These are phyloP conservation scores for Lepilemur septentrionalis DNA, from an alignment of 2,797 vertebrate genomes.

Conservation along the genomic window DNA sequence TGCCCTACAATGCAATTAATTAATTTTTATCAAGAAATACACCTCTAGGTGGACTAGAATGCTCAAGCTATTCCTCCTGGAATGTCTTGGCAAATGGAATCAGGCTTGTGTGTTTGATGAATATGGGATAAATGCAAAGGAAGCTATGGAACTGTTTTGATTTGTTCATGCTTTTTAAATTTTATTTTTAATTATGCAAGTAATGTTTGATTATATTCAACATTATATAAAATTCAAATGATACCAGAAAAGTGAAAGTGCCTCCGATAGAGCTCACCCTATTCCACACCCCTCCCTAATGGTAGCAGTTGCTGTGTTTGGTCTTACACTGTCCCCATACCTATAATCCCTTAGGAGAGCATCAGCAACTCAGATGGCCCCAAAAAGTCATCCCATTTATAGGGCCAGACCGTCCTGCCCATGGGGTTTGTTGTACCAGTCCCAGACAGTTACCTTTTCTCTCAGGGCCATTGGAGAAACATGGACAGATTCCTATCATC, in stretches of 20 bases:
- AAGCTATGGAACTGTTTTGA: not conserved
- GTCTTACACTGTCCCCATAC: not conserved
- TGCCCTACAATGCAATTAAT: not conserved
- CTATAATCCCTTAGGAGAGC: not conserved
- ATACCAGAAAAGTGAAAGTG: not conserved
- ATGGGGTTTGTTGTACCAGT: not conserved
- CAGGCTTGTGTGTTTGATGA: not conserved
- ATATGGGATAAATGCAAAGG: not conserved
- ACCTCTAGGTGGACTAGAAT: not conserved
- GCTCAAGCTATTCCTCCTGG: not conserved
- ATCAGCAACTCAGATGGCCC: not conserved
- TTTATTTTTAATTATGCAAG: conserved; percentile 23
- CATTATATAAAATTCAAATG: not conserved
- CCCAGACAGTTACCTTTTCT: not conserved
- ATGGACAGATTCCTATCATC: not conserved
- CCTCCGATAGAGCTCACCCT: not conserved
- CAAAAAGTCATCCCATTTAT: not conserved
- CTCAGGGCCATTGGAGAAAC: not conserved
- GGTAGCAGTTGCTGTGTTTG: not conserved
- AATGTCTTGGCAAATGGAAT: not conserved
- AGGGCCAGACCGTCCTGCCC: not conserved
- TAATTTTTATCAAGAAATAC: not conserved
- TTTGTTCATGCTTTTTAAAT: not conserved
- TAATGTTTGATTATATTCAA: conserved; percentile 31
- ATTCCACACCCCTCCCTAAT: not conserved